Evolutionary conservation across 2,888 invertebrate genomes (phyloP).

Genomic region (Philhelius pedissequus): DNA sequence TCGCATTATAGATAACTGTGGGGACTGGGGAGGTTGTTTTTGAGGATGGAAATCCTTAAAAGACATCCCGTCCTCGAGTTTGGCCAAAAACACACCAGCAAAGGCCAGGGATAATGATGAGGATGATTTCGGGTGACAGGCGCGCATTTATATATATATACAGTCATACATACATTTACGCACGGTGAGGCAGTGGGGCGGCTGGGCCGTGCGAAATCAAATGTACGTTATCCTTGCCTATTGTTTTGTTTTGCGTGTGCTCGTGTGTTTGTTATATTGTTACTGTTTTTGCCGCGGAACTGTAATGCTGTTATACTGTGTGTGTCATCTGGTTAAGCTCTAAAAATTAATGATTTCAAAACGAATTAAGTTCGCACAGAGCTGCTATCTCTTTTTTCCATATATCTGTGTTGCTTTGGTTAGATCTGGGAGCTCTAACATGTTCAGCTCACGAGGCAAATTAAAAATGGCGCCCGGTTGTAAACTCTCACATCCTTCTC

Average conservation of each 20-base stretch:
- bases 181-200: background rate
- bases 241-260: constrained; percentile 56
- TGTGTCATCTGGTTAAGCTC: constrained; percentile 79
- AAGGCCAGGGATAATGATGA: constrained; percentile 57
- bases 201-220: constrained; percentile 34
- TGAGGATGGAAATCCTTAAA: constrained; percentile 38
- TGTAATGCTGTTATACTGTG: constrained; percentile 67
- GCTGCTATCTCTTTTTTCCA: constrained; percentile 8
- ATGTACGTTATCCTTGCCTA: constrained; percentile 59
- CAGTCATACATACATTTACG: constrained; percentile 30
- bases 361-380: constrained; percentile 57
- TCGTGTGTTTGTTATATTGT: constrained; percentile 47
- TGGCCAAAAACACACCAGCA: constrained; percentile 34
- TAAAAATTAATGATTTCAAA: constrained; percentile 78
- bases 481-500: constrained; percentile 56
- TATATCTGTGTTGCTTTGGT: background rate
- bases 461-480: constrained; percentile 64
- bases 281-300: constrained; percentile 31
- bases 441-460: constrained; percentile 14
- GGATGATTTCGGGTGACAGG: constrained; percentile 66
- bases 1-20: background rate
- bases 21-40: constrained; percentile 1
- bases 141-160: constrained; percentile 51
- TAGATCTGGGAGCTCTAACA: background rate
- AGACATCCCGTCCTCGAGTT: constrained; percentile 35